Conservation (phyloP, 1,140 invertebrate species). For the Drosophila littoralis region DNA sequence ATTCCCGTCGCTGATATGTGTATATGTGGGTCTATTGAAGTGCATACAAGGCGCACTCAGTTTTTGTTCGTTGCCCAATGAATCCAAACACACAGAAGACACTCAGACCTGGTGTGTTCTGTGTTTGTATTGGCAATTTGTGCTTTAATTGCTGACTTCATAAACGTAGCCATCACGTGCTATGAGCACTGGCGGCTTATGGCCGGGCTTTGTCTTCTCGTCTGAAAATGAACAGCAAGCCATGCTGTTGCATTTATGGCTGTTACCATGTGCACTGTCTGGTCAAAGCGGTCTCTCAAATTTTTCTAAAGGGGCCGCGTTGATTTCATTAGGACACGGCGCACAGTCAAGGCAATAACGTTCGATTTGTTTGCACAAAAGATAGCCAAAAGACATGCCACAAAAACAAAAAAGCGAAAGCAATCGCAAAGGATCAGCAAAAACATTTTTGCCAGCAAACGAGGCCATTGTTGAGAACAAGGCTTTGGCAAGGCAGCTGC, state of each 20-base stretch:
- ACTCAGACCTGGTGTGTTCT: neutral
- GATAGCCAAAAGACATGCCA: neutral
- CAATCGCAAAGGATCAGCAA: constrained; percentile 3
- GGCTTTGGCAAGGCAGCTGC: constrained; percentile 21
- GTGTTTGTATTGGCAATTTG: constrained; percentile 26
- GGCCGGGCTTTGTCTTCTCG: too few relatives aligned
- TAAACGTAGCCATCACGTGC: neutral
- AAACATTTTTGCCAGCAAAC: neutral
- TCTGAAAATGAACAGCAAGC: neutral
- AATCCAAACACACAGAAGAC: neutral
- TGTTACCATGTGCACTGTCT: constrained; percentile 1
- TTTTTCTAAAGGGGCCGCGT: constrained; percentile 51
- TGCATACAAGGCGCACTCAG: too few relatives aligned
- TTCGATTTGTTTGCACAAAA: constrained; percentile 58
- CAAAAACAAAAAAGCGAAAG: constrained; percentile 14
- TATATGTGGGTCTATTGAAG: neutral
- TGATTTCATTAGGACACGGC: constrained; percentile 34
- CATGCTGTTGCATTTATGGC: constrained; percentile 4
- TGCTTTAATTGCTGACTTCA: constrained; percentile 25
- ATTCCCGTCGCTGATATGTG: neutral
- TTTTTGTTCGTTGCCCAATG: too few relatives aligned
- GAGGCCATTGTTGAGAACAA: constrained; percentile 11
- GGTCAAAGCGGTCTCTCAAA: constrained; percentile 40
- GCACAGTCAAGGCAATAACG: constrained; percentile 62
- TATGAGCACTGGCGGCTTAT: neutral